Base-by-base conservation (phyloP, 1,140 invertebrate genomes). In the Meteorus sp. region DNA sequence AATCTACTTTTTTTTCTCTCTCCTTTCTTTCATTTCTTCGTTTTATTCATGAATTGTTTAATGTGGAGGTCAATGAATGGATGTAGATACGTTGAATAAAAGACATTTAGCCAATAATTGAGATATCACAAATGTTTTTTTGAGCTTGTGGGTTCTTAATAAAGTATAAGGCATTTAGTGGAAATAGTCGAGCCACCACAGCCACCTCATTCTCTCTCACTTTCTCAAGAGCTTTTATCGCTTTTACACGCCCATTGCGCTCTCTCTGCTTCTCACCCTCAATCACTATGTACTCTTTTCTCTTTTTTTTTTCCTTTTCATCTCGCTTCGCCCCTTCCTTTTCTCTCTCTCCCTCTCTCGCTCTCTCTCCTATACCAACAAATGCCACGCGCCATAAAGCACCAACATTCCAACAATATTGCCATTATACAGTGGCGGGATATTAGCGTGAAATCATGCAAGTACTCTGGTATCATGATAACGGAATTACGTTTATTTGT, bases 201-300 rank as follows among this genome's bases (percentile, higher is more conserved):
- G n/a, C n/a, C n/a, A n/a, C n/a, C n/a, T n/a, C n/a, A n/a, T 35
- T 39, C 3, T 39, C 27, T 29, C 17, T 22, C 44, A n/a, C 2
- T n/a, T n/a, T 11, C 35, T 39, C 8, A 39, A 39, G 35, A 39
- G 35, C 55, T 51, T 51, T 58, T 33, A 58, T n/a, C 35, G 56
- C 56, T 51, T 58, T 58, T 13, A 39, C 47, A 58, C 56, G 56
- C 56, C 56, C 56, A 58, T 58, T 58, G 11, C 35, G 27, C 33
- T 19, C 51, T 58, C 37, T 39, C 45, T 43, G 20, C 39, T 20
- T 56, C 45, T 43, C 17, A 19, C 20, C 13, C 13, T n/a, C 37
- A 39, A n/a, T n/a, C n/a, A n/a, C n/a, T n/a, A n/a, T n/a, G n/a
- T 39, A 3, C 11, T 15, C 35, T 39, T 39, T 9, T 29, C 20